A percentile compares a stretch with the other conserved stretches of the same genome.
Conservation (phyloP, 2,797 vertebrate species). For the Hydrolagus colliei region DNA sequence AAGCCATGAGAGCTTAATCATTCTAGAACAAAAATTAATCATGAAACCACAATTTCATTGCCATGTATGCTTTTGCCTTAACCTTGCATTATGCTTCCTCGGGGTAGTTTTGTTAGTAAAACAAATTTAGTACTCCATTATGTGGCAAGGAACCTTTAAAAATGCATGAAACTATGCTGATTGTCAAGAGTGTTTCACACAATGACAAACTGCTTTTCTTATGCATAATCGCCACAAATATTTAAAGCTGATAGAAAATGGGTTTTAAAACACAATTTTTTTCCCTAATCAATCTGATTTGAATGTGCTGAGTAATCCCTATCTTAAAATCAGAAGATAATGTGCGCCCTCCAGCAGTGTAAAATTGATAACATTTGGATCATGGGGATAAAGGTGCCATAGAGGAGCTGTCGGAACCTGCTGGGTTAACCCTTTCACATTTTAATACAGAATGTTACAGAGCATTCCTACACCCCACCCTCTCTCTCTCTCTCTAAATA, state of each 20-base stretch:
- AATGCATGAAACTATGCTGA: conserved; percentile 62
- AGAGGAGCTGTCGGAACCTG: background rate
- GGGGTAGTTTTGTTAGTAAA: conserved; percentile 46
- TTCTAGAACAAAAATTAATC: conserved; percentile 67
- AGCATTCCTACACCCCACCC: background rate
- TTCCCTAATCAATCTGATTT: conserved; percentile 16
- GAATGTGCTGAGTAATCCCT: conserved; percentile 21
- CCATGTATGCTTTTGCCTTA: conserved; percentile 59
- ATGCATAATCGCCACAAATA: conserved; percentile 48
- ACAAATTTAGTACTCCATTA: conserved; percentile 47
- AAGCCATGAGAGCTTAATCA: conserved; percentile 61
- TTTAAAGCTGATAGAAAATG: conserved; percentile 30
- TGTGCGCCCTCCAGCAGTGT: background rate
- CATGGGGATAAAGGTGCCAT: background rate
- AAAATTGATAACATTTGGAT: background rate
- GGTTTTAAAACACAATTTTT: conserved; percentile 14
- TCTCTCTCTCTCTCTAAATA: background rate
- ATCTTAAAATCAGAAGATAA: background rate
- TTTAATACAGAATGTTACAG: background rate
- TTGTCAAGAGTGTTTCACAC: conserved; percentile 55
- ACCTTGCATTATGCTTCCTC: conserved; percentile 65
- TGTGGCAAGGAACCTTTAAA: conserved; percentile 47
- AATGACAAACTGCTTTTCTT: conserved; percentile 62
- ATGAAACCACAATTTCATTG: conserved; percentile 70
- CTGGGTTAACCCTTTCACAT: background rate